Evolutionary conservation across 2,888 invertebrate genomes (phyloP).

Genomic region (Resseliella maxima): DNA sequence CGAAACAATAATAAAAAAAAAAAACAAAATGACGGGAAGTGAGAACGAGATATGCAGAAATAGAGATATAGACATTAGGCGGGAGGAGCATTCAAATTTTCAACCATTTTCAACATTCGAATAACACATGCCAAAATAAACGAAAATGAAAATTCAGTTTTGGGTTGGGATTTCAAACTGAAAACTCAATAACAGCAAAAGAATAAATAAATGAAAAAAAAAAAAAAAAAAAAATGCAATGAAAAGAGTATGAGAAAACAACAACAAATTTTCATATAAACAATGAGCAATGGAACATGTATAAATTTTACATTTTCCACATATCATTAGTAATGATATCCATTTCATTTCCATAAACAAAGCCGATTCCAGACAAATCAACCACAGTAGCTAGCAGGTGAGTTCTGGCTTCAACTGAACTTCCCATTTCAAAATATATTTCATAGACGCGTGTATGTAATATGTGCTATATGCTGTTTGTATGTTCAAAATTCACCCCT

Average conservation of each 20-base stretch:
- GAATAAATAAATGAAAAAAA: background rate
- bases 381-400: slow-evolving; percentile 53
- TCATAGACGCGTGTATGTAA: background rate
- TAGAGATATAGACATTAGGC: no score
- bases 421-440: background rate
- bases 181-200: slow-evolving; percentile 1
- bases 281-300: background rate
- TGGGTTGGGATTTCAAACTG: no score
- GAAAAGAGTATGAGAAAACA: no score
- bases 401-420: background rate
- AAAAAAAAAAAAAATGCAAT: background rate
- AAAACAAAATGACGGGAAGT: no score
- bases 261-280: background rate
- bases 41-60: no score
- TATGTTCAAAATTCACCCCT: background rate
- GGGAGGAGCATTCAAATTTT: no score
- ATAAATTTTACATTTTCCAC: background rate
- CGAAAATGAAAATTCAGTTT: no score
- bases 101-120: no score
- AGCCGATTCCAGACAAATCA: slow-evolving; percentile 39
- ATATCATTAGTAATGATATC: slow-evolving; percentile 46
- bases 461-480: background rate
- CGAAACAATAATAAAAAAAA: background rate
- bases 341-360: slow-evolving; percentile 47
- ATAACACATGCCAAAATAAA: no score